Percentiles rank a stretch among this genome's conserved stretches.
Conservation (phyloP, 1,140 invertebrate genomes). For the Microplitis mediator region DNA sequence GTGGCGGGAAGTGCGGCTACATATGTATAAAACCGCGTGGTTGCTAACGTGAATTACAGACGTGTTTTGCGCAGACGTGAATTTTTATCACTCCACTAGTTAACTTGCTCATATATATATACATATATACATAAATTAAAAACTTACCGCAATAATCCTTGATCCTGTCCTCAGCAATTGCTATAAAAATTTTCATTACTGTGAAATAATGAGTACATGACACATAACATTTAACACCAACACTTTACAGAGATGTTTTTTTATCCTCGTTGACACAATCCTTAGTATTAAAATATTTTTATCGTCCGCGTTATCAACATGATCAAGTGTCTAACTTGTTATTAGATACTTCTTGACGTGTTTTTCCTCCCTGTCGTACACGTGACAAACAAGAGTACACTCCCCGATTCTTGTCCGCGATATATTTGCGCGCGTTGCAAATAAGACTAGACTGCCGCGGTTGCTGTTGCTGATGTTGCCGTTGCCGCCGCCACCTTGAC, state of each 20-base stretch:
- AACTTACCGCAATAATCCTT: conserved; percentile 12
- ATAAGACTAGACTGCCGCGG: conserved; percentile 24
- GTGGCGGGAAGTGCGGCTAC: too few species aligned
- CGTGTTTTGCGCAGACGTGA: not conserved
- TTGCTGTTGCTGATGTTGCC: too few species aligned
- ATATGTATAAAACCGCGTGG: not conserved
- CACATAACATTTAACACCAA: too few species aligned
- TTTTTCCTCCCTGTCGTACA: not conserved
- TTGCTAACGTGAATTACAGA: not conserved
- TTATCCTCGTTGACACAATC: not conserved
- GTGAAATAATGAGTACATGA: too few species aligned
- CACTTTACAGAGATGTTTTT: too few species aligned
- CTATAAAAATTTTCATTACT: too few species aligned
- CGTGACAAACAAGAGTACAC: conserved; percentile 3
- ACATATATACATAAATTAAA: not conserved
- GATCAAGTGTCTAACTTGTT: too few species aligned
- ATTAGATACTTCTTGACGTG: not conserved
- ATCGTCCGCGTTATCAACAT: too few species aligned
- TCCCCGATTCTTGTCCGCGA: conserved; percentile 27
- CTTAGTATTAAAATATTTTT: not conserved
- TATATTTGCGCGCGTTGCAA: conserved; percentile 33
- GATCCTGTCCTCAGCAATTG: not conserved
- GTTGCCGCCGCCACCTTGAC: conserved; percentile 44
- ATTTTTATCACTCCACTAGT: not conserved
- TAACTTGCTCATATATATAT: not conserved